Conservation (phyloP, 1,140 invertebrate genomes). For the Whitmania pigra region DNA sequence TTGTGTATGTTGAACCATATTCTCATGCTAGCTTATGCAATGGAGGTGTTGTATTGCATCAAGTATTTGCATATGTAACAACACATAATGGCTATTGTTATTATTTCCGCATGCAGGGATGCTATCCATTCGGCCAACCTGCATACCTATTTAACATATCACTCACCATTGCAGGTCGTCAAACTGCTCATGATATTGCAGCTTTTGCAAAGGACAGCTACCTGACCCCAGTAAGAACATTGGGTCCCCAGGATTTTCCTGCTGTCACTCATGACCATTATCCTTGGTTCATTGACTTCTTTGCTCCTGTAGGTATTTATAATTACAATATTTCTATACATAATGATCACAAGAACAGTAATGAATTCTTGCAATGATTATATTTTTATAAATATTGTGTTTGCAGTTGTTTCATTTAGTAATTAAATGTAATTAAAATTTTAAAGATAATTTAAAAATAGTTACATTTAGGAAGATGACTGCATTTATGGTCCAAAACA, state of each 20-base stretch:
- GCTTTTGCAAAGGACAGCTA: constrained; percentile 56
- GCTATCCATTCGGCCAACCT: too few relatives aligned
- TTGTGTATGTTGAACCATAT: too few relatives aligned
- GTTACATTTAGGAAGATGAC: too few relatives aligned
- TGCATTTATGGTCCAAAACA: too few relatives aligned
- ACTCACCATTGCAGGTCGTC: constrained; percentile 40
- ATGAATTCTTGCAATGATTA: neutral
- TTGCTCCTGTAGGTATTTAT: constrained; percentile 50
- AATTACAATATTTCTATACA: neutral
- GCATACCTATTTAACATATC: too few relatives aligned
- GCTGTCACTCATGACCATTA: constrained; percentile 41
- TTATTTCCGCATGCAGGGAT: too few relatives aligned
- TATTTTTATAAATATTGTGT: too few relatives aligned
- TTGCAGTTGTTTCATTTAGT: too few relatives aligned
- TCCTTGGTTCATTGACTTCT: constrained; percentile 65
- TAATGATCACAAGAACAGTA: neutral
- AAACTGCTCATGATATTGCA: constrained; percentile 53
- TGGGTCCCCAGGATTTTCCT: constrained; percentile 52
- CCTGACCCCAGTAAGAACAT: constrained; percentile 50
- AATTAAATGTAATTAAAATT: too few relatives aligned
- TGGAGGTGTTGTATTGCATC: neutral
- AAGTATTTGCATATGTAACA: neutral
- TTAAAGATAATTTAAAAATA: too few relatives aligned
- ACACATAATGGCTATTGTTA: too few relatives aligned
- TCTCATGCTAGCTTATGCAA: too few relatives aligned